These are phyloP conservation scores for Microtus oregoni DNA, from an alignment of 2,113 vertebrate species.

Conservation along the genomic window DNA sequence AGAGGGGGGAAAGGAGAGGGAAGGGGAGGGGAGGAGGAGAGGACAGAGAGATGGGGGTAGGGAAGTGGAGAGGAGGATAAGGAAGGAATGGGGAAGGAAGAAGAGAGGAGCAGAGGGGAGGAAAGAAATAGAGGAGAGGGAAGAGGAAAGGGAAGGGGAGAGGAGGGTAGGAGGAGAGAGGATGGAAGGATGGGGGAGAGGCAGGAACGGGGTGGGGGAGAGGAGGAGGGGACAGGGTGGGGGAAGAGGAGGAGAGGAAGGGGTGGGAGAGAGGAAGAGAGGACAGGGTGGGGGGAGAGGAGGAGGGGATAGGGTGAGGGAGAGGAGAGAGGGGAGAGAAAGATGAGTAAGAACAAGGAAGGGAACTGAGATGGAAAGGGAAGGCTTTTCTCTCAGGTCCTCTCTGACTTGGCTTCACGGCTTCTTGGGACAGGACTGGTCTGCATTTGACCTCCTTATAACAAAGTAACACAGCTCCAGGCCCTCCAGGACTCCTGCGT, in stretches of 20 bases:
- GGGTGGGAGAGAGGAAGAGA: too few relatives aligned
- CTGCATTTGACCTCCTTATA: not conserved
- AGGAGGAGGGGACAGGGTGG: too few relatives aligned
- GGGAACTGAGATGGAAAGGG: not conserved
- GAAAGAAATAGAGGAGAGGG: not conserved
- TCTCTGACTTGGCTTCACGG: not conserved
- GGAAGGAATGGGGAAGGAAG: too few relatives aligned
- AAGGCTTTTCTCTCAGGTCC: not conserved
- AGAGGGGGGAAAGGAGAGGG: not conserved
- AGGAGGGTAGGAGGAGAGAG: fast-evolving
- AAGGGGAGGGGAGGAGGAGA: not conserved
- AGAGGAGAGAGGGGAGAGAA: not conserved
- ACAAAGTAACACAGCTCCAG: not conserved
- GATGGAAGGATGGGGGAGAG: too few relatives aligned
- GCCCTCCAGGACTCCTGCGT: not conserved
- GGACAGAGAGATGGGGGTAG: not conserved
- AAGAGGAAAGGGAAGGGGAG: fast-evolving
- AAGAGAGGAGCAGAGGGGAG: too few relatives aligned
- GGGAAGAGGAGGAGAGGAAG: too few relatives aligned
- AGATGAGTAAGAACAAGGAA: not conserved
- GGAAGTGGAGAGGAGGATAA: too few relatives aligned
- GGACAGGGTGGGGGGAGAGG: too few relatives aligned
- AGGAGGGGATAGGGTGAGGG: not conserved
- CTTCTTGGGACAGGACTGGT: not conserved
- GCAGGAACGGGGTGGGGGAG: too few relatives aligned